Conservation (phyloP, 2,113 vertebrate species). For the Cygnus atratus region DNA sequence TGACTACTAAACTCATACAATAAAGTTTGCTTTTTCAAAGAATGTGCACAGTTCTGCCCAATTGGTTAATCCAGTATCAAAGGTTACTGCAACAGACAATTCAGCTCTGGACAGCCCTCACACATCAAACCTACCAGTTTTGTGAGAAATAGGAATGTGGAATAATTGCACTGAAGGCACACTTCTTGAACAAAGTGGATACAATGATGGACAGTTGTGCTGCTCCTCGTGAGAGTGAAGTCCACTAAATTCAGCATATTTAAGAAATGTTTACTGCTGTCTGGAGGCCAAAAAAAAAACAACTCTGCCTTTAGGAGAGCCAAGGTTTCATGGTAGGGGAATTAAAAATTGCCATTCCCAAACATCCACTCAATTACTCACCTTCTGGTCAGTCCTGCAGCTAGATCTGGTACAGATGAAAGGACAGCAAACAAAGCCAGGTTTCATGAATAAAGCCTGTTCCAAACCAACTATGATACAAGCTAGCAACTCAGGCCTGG, state of each 20-base stretch:
- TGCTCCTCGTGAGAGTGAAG: not conserved
- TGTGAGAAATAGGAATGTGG: not conserved
- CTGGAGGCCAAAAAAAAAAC: not conserved
- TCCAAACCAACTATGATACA: not conserved
- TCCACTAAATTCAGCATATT: not conserved
- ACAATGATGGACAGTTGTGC: not conserved
- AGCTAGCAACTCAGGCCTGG: not conserved
- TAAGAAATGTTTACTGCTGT: not conserved
- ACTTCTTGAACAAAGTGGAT: not conserved
- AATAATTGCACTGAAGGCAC: not conserved
- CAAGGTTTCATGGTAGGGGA: not conserved
- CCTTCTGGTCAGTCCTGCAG: not conserved
- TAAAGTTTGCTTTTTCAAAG: slow-evolving; percentile 69
- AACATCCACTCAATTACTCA: not conserved
- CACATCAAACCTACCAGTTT: not conserved
- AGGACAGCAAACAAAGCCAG: not conserved
- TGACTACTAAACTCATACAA: slow-evolving; percentile 61
- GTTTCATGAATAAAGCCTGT: not conserved
- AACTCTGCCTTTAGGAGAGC: not conserved
- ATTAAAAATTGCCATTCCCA: not conserved
- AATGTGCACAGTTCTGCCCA: not conserved
- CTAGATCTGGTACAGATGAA: not conserved
- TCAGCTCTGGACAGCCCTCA: not conserved
- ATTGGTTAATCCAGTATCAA: not conserved
- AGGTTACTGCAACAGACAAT: not conserved